Conservation (phyloP, 1,140 invertebrate species). For the Pogonus chalceus region DNA sequence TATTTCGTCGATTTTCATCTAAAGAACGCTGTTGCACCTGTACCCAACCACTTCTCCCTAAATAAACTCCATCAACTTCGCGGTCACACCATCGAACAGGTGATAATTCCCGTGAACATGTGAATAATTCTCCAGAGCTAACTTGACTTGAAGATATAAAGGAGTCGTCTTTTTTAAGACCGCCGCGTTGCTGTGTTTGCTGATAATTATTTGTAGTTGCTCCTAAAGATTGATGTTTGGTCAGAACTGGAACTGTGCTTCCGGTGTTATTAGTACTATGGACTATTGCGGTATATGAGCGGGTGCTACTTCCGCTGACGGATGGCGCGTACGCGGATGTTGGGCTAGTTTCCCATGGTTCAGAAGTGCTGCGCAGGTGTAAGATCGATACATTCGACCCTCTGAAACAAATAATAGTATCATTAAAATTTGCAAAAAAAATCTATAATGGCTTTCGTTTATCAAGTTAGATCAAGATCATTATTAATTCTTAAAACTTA, state of each 20-base stretch:
- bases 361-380: constrained; percentile 43
- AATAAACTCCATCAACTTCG: constrained; percentile 47
- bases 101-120: constrained; percentile 41
- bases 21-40: constrained; percentile 48
- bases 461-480: not conserved
- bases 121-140: constrained; percentile 37
- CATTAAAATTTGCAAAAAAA: not conserved
- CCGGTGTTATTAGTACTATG: constrained; percentile 19
- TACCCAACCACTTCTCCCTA: constrained; percentile 48
- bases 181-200: constrained; percentile 3
- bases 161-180: constrained; percentile 13
- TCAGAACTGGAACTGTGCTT: constrained; percentile 26
- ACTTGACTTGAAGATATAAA: constrained; percentile 30
- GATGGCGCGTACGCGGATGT: constrained; percentile 17
- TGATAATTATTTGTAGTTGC: constrained; percentile 12
- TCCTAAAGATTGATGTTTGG: constrained; percentile 30
- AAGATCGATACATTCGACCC: constrained; percentile 45
- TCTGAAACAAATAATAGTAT: constrained; percentile 42
- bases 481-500: not conserved
- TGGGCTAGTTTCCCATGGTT: constrained; percentile 39
- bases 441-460: not conserved
- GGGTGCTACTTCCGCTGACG: constrained; percentile 16
- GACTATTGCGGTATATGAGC: constrained; percentile 26
- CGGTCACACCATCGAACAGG: constrained; percentile 50
- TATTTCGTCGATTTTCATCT: constrained; percentile 40